Percentiles rank a stretch among this genome's conserved stretches.
Conservation (phyloP, 2,888 invertebrate genomes). For the Xestoiulus laeticollis region DNA sequence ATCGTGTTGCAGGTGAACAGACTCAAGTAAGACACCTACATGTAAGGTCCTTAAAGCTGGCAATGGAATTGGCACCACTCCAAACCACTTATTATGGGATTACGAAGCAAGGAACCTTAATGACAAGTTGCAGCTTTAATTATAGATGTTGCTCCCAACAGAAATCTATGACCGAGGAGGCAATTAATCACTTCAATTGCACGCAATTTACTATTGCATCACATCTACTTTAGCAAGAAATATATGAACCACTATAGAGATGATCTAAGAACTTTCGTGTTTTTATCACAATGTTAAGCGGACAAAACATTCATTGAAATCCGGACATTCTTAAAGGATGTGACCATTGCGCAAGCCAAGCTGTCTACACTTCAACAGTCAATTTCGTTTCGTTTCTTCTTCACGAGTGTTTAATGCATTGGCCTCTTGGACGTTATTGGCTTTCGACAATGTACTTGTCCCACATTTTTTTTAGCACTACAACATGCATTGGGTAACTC, state of each 20-base stretch:
- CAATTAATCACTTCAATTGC: slow-evolving; percentile 35
- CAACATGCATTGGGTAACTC: background rate
- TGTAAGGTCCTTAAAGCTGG: background rate
- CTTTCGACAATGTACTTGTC: slow-evolving; percentile 25
- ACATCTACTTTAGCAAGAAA: background rate
- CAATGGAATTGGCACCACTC: background rate
- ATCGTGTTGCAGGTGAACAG: slow-evolving; percentile 31
- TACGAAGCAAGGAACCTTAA: slow-evolving; percentile 5
- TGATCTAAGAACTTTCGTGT: background rate
- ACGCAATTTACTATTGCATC: background rate
- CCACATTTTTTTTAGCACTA: background rate
- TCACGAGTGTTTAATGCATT: slow-evolving; percentile 14
- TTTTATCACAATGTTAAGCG: background rate
- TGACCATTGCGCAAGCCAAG: background rate
- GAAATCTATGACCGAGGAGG: slow-evolving; percentile 4
- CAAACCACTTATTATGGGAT: slow-evolving; percentile 37
- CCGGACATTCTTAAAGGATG: background rate
- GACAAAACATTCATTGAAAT: slow-evolving; percentile 2
- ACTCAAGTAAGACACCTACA: background rate
- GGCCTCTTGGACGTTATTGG: background rate
- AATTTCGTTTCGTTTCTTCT: background rate
- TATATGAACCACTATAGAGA: too few relatives aligned
- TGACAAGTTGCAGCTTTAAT: slow-evolving; percentile 34
- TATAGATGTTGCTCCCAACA: slow-evolving; percentile 13
- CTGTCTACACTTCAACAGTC: slow-evolving; percentile 12